A percentile compares a stretch with the other conserved stretches of the same genome.
phyloP scores from a whole-genome alignment of 1,140 invertebrate genomes.

The Cydia fagiglandana region DNA sequence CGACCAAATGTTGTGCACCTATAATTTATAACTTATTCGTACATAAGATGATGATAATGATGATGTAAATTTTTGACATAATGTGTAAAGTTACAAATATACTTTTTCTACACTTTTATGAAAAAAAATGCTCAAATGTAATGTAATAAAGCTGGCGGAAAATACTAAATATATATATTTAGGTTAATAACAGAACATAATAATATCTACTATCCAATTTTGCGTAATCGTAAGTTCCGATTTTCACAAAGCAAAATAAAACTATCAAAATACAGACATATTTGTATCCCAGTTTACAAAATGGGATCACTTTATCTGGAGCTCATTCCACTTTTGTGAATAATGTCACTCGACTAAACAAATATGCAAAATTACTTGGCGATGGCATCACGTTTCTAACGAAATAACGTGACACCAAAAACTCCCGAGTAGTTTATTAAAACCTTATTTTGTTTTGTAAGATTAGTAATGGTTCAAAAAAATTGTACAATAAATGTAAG shows the following conservation, averaged over 20 bases:
- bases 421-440: background rate
- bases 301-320: constrained; percentile 12
- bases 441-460: background rate
- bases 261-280: background rate
- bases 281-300: background rate
- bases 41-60: too few species aligned
- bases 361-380: constrained; percentile 7
- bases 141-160: background rate
- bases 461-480: too few species aligned
- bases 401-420: background rate
- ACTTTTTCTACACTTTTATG: background rate
- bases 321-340: constrained; percentile 11
- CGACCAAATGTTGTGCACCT: background rate
- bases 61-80: background rate
- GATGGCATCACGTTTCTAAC: background rate
- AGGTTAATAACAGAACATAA: background rate
- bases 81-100: background rate
- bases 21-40: background rate
- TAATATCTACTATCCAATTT: background rate
- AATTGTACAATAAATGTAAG: too few species aligned
- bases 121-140: background rate
- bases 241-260: background rate
- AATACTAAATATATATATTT: background rate
- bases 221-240: background rate
- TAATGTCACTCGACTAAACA: constrained; percentile 10